phyloP scores from a whole-genome alignment of 2,113 vertebrate species.

The Hemichromis elongatus region DNA sequence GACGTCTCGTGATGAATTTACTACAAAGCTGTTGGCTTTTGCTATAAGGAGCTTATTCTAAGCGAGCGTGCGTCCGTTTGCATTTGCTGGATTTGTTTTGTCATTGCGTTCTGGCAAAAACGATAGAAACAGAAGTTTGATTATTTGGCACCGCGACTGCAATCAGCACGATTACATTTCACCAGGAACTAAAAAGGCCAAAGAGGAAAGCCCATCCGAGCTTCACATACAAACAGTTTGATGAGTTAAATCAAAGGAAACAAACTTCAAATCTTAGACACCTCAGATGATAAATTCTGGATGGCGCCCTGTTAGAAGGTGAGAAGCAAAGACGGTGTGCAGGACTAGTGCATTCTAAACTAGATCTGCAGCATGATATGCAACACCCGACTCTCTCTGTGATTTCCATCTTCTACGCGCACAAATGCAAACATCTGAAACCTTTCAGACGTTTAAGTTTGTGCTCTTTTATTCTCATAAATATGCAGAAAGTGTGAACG shows the following conservation, averaged over 20 bases:
- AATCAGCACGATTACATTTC: not conserved
- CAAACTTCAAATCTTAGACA: not conserved
- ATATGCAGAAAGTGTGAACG: rapidly evolving
- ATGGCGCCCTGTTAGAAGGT: not conserved
- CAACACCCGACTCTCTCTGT: not conserved
- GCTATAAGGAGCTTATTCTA: not conserved
- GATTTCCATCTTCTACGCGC: not conserved
- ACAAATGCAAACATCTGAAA: not conserved
- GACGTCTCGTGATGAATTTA: slow-evolving; percentile 42
- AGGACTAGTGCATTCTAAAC: not conserved
- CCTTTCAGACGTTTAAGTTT: not conserved
- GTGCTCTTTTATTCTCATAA: not conserved
- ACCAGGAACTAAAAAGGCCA: not conserved
- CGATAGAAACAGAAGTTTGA: not conserved
- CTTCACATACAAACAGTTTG: not conserved
- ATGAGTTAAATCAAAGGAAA: not conserved
- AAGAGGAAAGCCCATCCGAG: not conserved
- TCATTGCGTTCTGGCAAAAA: not conserved
- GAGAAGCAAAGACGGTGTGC: not conserved
- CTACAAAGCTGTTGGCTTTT: not conserved
- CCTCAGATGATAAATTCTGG: not conserved
- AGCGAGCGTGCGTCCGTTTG: not conserved
- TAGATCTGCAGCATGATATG: not conserved
- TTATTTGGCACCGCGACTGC: not conserved
- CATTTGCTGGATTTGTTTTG: not conserved